A percentile compares a stretch with the other conserved stretches of the same genome.
Conservation (phyloP, 2,888 invertebrate genomes). For the Lasioglossum zephyrum region DNA sequence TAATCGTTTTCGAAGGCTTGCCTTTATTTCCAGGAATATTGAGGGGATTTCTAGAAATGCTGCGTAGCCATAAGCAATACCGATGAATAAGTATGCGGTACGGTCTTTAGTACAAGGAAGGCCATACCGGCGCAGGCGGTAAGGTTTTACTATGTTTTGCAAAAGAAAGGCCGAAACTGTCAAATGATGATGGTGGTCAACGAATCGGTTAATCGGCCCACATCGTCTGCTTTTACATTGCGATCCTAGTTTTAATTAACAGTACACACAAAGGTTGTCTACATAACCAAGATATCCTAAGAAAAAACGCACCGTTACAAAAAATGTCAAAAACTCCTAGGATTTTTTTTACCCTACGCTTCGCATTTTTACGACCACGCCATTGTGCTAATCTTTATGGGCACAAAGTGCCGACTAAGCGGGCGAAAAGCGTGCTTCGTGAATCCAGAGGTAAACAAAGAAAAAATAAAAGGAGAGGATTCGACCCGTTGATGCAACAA, state of each 20-base stretch:
- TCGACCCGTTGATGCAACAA: background rate
- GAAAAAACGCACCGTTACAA: conserved; percentile 35
- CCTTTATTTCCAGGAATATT: conserved; percentile 35
- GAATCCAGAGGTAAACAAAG: background rate
- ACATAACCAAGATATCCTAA: background rate
- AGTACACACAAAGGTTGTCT: background rate
- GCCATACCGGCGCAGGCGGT: background rate
- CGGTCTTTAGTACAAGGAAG: background rate
- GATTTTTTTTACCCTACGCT: background rate
- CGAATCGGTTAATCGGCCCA: conserved; percentile 54
- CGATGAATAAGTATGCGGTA: background rate
- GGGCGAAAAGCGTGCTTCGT: background rate
- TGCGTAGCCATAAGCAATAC: background rate
- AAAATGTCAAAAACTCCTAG: conserved; percentile 47
- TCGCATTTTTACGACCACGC: conserved; percentile 37
- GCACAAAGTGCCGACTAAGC: background rate
- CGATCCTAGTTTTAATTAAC: conserved; percentile 50
- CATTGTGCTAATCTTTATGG: conserved; percentile 37
- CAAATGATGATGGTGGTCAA: conserved; percentile 67
- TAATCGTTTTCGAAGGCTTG: background rate
- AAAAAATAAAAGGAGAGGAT: background rate
- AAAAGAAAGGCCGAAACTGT: conserved; percentile 57
- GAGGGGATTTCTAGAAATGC: conserved; percentile 33
- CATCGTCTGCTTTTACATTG: conserved; percentile 34
- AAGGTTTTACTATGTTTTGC: conserved; percentile 26